Evolutionary conservation across 2,797 vertebrate genomes (phyloP).

Genomic region (Clarias fuscus): DNA sequence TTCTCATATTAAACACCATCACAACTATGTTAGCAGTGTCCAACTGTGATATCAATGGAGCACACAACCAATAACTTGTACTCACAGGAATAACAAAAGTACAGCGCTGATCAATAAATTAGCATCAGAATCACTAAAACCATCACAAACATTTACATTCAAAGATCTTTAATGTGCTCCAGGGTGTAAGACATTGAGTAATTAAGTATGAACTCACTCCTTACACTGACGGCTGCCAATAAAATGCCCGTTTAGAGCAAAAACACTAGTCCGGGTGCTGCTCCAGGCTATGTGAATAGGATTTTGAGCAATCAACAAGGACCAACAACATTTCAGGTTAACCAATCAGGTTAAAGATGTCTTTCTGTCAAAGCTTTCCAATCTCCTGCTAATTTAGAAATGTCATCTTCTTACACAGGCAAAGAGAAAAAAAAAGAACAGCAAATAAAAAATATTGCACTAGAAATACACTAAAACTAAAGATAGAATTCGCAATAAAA

Average conservation of each 20-base stretch:
- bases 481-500: too few relatives aligned
- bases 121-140: background rate
- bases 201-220: background rate
- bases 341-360: slow-evolving; percentile 15
- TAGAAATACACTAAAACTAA: too few relatives aligned
- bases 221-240: slow-evolving; percentile 8
- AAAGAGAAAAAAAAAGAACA: too few relatives aligned
- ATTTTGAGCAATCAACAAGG: background rate
- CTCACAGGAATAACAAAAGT: background rate
- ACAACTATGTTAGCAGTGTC: background rate
- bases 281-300: background rate
- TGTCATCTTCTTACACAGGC: background rate
- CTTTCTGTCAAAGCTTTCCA: background rate
- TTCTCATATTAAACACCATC: background rate
- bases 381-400: background rate
- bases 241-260: background rate
- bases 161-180: background rate
- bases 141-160: background rate
- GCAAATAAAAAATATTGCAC: too few relatives aligned
- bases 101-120: background rate
- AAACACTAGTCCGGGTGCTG: background rate
- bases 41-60: background rate
- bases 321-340: background rate
- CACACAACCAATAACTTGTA: background rate
- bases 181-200: background rate